phyloP scores from a whole-genome alignment of 2,888 invertebrate species.

The Pegoplata infirma region DNA sequence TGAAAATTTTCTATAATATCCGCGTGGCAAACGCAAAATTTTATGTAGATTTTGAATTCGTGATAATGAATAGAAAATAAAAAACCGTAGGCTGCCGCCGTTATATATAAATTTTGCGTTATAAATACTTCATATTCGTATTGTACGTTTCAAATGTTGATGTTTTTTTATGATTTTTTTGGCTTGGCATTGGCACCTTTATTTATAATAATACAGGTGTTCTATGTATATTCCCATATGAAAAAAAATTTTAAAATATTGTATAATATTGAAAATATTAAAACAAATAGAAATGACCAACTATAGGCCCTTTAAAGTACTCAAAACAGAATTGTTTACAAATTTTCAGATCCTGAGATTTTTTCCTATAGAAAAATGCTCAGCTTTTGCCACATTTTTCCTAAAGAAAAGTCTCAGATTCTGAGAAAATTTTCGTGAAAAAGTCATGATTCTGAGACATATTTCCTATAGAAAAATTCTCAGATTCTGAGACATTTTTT shows the following conservation, averaged over 20 bases:
- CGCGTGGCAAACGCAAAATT: conserved; percentile 12
- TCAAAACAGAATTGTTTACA: no score
- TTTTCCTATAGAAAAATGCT: no score
- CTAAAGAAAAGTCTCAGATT: no score
- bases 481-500: no score
- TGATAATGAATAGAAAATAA: neutral
- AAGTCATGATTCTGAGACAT: no score
- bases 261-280: neutral
- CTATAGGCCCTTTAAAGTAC: neutral
- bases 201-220: conserved; percentile 45
- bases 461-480: no score
- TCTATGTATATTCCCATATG: conserved; percentile 21
- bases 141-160: neutral
- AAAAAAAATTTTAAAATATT: no score
- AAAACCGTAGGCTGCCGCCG: conserved; percentile 11
- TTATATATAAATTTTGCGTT: conserved; percentile 12
- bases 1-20: neutral
- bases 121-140: conserved; percentile 19
- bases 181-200: conserved; percentile 45
- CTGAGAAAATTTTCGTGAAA: no score
- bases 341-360: no score
- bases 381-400: no score
- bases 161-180: conserved; percentile 15
- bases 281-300: neutral
- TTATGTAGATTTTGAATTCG: neutral